Conservation (phyloP, 2,113 vertebrate genomes). For the Nipponia nippon region DNA sequence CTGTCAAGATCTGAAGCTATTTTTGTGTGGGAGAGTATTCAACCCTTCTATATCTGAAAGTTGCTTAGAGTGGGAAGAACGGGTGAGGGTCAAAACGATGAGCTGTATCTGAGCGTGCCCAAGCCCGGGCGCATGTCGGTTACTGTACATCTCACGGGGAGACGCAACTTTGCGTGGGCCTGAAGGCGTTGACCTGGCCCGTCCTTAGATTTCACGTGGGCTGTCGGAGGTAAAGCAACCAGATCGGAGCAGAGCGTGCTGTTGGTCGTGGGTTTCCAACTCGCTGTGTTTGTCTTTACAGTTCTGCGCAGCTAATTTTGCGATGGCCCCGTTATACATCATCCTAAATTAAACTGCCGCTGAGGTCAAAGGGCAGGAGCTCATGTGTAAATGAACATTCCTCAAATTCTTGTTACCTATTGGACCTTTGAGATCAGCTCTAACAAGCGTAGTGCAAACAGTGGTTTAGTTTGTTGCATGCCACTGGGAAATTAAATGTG, state of each 20-base stretch:
- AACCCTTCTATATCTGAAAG: fast-evolving
- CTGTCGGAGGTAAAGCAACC: neutral
- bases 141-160: neutral
- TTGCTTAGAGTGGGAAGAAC: neutral
- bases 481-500: slow-evolving; percentile 72
- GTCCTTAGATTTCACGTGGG: neutral
- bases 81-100: neutral
- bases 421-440: slow-evolving; percentile 64
- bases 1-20: neutral
- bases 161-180: fast-evolving
- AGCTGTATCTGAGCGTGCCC: neutral
- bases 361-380: slow-evolving; percentile 72
- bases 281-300: neutral
- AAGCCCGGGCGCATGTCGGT: fast-evolving
- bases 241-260: neutral
- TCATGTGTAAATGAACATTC: slow-evolving; percentile 67
- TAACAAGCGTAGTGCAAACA: slow-evolving; percentile 74
- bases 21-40: neutral
- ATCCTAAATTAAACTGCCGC: slow-evolving; percentile 60
- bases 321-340: neutral
- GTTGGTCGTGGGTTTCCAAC: neutral
- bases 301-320: neutral
- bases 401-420: slow-evolving; percentile 36
- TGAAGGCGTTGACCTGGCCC: neutral
- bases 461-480: slow-evolving; percentile 55